Percentiles rank a stretch among this genome's conserved stretches.
Evolutionary conservation across 2,797 vertebrate species (phyloP).

Genomic region (Micropoecilia bifurca): DNA sequence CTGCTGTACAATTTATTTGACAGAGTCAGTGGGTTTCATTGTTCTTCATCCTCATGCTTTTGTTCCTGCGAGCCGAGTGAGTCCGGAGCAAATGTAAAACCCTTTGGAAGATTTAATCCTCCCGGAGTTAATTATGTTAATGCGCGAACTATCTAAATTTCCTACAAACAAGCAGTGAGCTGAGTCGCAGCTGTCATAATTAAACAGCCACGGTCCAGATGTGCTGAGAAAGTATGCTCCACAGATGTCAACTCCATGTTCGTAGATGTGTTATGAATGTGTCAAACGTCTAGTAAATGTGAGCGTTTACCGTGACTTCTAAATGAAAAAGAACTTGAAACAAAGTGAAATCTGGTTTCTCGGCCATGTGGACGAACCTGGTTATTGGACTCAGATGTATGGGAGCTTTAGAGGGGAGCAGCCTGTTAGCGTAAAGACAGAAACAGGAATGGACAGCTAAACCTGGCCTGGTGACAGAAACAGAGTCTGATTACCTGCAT

Average conservation of each 20-base stretch:
- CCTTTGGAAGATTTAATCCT: slow-evolving; percentile 2
- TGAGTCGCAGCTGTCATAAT: slow-evolving; percentile 50
- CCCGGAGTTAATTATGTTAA: background rate
- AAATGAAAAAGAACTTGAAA: slow-evolving; percentile 55
- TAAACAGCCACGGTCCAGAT: slow-evolving; percentile 59
- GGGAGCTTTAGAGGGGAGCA: background rate
- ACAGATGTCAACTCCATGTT: slow-evolving; percentile 61
- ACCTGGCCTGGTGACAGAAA: background rate
- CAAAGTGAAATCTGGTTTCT: slow-evolving; percentile 60
- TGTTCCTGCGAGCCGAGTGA: slow-evolving; percentile 16
- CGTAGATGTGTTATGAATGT: slow-evolving; percentile 66
- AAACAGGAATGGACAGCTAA: background rate
- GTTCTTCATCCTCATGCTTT: slow-evolving; percentile 29
- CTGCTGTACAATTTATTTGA: slow-evolving; percentile 52
- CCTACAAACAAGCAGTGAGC: background rate
- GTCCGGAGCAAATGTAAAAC: background rate
- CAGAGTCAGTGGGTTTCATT: slow-evolving; percentile 39
- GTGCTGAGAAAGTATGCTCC: slow-evolving; percentile 50
- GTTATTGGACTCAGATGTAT: slow-evolving; percentile 37
- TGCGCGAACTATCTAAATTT: slow-evolving; percentile 2
- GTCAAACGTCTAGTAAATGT: slow-evolving; percentile 67
- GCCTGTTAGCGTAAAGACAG: slow-evolving; percentile 4
- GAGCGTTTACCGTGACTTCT: slow-evolving; percentile 52
- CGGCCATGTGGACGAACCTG: slow-evolving; percentile 38
- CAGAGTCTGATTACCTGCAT: background rate